Percentiles rank a stretch among this genome's conserved stretches.
Evolutionary conservation across 1,140 invertebrate genomes (phyloP).

Genomic region (Cotesia typhae): DNA sequence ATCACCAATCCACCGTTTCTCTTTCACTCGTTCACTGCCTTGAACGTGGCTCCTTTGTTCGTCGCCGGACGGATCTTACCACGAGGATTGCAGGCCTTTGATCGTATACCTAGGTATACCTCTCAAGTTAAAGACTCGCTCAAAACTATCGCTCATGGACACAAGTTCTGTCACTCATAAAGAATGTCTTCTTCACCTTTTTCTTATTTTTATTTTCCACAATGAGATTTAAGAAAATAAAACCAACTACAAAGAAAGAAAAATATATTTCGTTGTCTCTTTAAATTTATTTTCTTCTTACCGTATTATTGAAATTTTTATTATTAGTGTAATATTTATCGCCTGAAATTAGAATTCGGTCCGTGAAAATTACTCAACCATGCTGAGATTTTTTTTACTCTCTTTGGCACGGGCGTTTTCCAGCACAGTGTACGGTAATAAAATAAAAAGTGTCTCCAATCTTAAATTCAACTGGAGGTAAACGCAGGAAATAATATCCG

Average conservation of each 20-base stretch:
- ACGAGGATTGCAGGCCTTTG: constrained; percentile 20
- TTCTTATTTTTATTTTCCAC: not conserved
- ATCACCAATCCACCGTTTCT: constrained; percentile 31
- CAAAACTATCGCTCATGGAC: constrained; percentile 8
- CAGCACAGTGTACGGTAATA: too few species aligned
- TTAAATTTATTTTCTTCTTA: not conserved
- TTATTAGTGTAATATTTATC: not conserved
- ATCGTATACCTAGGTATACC: not conserved
- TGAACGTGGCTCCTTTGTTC: constrained; percentile 29
- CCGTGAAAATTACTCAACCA: constrained; percentile 33
- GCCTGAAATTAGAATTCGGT: constrained; percentile 8
- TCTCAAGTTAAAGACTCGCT: not conserved
- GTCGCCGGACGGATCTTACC: constrained; percentile 1
- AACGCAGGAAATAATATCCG: too few species aligned
- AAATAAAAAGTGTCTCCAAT: constrained; percentile 8
- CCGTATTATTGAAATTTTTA: not conserved
- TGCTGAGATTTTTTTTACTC: constrained; percentile 32
- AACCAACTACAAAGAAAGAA: not conserved
- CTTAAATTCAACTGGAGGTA: too few species aligned
- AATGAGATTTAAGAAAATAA: not conserved
- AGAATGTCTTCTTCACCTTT: not conserved
- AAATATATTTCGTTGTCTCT: not conserved
- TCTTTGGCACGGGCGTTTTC: constrained; percentile 22
- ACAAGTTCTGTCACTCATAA: constrained; percentile 1
- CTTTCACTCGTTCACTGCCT: constrained; percentile 37